Percentiles rank a stretch among this genome's conserved stretches.
Conservation (phyloP, 2,888 invertebrate genomes). For the Athrips mouffetella region DNA sequence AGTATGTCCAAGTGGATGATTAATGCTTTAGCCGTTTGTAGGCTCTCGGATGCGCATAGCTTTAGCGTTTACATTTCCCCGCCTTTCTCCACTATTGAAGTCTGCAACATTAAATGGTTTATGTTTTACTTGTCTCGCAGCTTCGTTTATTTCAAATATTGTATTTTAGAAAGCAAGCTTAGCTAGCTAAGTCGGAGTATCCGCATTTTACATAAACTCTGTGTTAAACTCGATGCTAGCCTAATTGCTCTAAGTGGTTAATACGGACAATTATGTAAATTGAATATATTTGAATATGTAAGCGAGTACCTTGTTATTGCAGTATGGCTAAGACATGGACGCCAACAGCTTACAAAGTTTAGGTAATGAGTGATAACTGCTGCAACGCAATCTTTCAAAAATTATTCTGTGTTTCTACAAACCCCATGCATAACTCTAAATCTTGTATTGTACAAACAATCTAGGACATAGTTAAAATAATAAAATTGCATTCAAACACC, state of each 20-base stretch:
- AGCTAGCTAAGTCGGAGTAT: slow-evolving; percentile 51
- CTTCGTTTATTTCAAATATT: background rate
- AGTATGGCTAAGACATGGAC: background rate
- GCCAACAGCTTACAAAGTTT: background rate
- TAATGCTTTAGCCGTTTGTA: slow-evolving; percentile 43
- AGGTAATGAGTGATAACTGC: background rate
- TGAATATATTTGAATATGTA: slow-evolving; percentile 7
- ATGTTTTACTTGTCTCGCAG: background rate
- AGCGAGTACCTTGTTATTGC: slow-evolving; percentile 1
- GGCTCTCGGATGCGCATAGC: slow-evolving; percentile 34
- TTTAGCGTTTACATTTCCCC: slow-evolving; percentile 8
- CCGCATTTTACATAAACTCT: slow-evolving; percentile 43
- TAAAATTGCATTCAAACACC: background rate
- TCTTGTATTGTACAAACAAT: too few species aligned
- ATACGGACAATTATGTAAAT: slow-evolving; percentile 17
- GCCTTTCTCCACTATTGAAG: background rate
- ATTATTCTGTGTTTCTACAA: background rate
- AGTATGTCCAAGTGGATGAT: slow-evolving; percentile 52
- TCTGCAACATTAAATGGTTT: background rate
- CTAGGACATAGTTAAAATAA: background rate
- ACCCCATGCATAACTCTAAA: background rate
- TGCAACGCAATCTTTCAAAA: background rate
- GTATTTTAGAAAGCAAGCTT: slow-evolving; percentile 29
- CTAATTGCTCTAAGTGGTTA: slow-evolving; percentile 39
- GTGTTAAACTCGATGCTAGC: slow-evolving; percentile 36